These are phyloP conservation scores for Rhinichthys osculus DNA, from an alignment of 2,797 vertebrate genomes.

Conservation along the genomic window DNA sequence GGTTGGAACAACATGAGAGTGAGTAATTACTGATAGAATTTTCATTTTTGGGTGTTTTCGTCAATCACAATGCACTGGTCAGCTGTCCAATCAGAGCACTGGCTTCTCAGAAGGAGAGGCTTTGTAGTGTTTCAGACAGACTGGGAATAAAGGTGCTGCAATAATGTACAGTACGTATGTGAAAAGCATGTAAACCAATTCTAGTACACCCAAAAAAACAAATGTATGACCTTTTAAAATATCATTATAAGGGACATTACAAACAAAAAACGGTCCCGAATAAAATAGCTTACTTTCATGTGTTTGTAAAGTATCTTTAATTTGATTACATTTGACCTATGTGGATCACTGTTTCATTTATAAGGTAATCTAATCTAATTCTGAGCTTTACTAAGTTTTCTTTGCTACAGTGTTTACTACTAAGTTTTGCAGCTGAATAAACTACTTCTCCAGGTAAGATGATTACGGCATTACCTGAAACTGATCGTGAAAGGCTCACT, in stretches of 20 bases:
- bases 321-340: background rate
- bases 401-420: background rate
- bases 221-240: background rate
- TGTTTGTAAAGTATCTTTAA: background rate
- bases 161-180: background rate
- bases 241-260: background rate
- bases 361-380: background rate
- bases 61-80: too few species aligned
- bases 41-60: too few species aligned
- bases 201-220: background rate
- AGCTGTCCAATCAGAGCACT: background rate
- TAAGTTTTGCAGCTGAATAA: background rate
- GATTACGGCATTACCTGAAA: slow-evolving; percentile 20
- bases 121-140: background rate
- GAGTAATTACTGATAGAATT: too few species aligned
- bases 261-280: background rate
- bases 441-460: background rate
- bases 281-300: background rate
- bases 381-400: background rate
- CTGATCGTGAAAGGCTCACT: background rate
- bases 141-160: background rate
- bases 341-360: background rate
- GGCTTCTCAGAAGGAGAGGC: background rate
- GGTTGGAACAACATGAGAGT: too few species aligned
- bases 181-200: background rate